These are phyloP conservation scores for Vandiemenella viatica DNA, from an alignment of 2,888 invertebrate species.

Conservation along the genomic window DNA sequence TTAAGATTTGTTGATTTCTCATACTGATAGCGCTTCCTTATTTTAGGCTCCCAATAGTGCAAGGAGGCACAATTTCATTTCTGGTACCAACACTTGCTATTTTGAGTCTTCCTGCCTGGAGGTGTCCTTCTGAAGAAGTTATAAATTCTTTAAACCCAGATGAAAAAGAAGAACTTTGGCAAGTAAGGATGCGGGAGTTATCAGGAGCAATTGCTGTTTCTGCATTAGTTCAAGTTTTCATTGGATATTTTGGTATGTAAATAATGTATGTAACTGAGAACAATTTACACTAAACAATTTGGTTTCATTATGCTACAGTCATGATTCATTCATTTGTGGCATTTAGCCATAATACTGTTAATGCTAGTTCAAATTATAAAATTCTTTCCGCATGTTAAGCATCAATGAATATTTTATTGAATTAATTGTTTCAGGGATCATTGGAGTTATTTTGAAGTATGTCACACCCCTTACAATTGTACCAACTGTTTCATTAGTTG, in stretches of 20 bases:
- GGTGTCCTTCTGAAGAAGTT: conserved; percentile 42
- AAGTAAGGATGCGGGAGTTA: conserved; percentile 58
- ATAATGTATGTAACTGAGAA: too few relatives aligned
- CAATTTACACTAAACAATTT: neutral
- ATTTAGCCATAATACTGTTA: too few relatives aligned
- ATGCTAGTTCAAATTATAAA: too few relatives aligned
- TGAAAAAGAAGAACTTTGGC: conserved; percentile 50
- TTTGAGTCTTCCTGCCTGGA: conserved; percentile 52
- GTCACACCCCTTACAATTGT: conserved; percentile 74
- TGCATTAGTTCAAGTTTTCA: conserved; percentile 55
- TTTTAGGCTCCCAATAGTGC: conserved; percentile 50
- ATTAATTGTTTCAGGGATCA: conserved; percentile 39
- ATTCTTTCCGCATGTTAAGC: too few relatives aligned
- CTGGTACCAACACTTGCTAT: conserved; percentile 64
- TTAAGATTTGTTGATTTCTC: too few relatives aligned
- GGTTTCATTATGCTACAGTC: too few relatives aligned
- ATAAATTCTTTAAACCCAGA: conserved; percentile 38
- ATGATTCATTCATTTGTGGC: neutral
- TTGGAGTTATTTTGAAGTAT: conserved; percentile 55
- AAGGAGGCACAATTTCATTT: conserved; percentile 66
- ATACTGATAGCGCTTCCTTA: too few relatives aligned
- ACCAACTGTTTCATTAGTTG: conserved; percentile 70
- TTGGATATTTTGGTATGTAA: conserved; percentile 39
- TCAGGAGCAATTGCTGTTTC: conserved; percentile 72
- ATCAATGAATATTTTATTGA: too few relatives aligned